Evolutionary conservation across 1,140 invertebrate genomes (phyloP).

Genomic region (Tetraneura akinire): DNA sequence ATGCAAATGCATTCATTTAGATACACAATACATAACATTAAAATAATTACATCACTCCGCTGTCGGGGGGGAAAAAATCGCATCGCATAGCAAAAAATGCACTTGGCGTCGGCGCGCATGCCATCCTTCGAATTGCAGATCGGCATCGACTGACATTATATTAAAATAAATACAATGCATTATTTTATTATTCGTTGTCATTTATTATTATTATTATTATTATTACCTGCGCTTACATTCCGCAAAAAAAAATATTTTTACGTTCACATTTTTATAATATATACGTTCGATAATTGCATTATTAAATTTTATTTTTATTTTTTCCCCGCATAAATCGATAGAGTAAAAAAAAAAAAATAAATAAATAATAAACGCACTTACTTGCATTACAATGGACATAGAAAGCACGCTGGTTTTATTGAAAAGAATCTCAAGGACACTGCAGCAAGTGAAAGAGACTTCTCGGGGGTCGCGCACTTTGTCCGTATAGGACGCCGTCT

Average conservation of each 20-base stretch:
- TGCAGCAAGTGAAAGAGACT: not conserved
- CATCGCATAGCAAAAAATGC: too few species aligned
- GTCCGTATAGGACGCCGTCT: not conserved
- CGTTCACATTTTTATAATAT: not conserved
- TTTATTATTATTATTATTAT: too few species aligned
- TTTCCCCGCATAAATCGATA: not conserved
- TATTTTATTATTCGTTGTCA: not conserved
- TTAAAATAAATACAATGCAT: not conserved
- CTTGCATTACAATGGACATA: not conserved
- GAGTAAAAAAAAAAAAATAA: not conserved
- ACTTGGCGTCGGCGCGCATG: too few species aligned
- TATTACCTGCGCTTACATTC: not conserved
- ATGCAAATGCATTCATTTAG: too few species aligned
- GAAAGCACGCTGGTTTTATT: not conserved
- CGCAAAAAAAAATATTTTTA: slow-evolving; percentile 3
- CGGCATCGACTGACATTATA: not conserved
- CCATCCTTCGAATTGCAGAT: not conserved
- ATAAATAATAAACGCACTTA: too few species aligned
- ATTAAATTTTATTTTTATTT: not conserved
- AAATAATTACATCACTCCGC: too few species aligned
- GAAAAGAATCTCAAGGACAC: slow-evolving; percentile 3
- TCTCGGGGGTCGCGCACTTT: not conserved
- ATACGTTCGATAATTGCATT: not conserved
- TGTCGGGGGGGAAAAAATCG: too few species aligned
- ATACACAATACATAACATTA: too few species aligned